Evolutionary conservation across 1,140 invertebrate genomes (phyloP), one percentile per base, ranked within the genome.

Genomic region (Aphidius ervi): DNA sequence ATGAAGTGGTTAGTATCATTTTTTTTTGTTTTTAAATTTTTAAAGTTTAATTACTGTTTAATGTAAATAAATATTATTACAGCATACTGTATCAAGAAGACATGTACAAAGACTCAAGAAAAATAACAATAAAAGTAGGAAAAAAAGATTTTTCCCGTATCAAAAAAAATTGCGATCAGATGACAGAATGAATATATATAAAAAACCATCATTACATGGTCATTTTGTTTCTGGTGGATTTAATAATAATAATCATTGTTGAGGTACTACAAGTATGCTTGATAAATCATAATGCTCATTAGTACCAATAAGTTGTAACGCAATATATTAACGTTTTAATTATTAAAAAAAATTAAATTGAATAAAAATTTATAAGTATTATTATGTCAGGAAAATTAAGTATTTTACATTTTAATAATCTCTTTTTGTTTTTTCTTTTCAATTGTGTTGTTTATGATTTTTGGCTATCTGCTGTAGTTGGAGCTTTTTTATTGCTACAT

Each of bases 1-100:
- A 77, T n/a, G 70, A 74, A 45, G 71, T 74, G 74, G 78, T 80
- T 75, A 60, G 70, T 63, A 67, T 59, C 41, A 53, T 56, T 42
- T 53, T 61, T 61, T 58, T 54, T 9, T 42, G n/a, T 4, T 1
- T 40, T 58, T 55, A 37, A 37, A 6, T 42, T 58, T n/a, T 6
- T 5, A 4, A 56, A 39, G 6, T 58, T 23, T 6, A 39, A 37
- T 8, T 60, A 43, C 42, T 48, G n/a, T 42, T 9, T 45, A 60
- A 59, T 42, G 10, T 50, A 63, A 58, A 63, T 61, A 41, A 58
- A 52, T 37, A 55, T 52, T 57, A 52, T 72, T 74, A 69, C 66
- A 80, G 78, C 78, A 80, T 66, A 66, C 78, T 58, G 65, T 68
- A 43, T 80, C 78, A 10, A 76, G 74, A 54, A 78, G 75, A 59